These are phyloP conservation scores for Microtus montanus DNA, from an alignment of 2,113 vertebrate species.

Conservation along the genomic window DNA sequence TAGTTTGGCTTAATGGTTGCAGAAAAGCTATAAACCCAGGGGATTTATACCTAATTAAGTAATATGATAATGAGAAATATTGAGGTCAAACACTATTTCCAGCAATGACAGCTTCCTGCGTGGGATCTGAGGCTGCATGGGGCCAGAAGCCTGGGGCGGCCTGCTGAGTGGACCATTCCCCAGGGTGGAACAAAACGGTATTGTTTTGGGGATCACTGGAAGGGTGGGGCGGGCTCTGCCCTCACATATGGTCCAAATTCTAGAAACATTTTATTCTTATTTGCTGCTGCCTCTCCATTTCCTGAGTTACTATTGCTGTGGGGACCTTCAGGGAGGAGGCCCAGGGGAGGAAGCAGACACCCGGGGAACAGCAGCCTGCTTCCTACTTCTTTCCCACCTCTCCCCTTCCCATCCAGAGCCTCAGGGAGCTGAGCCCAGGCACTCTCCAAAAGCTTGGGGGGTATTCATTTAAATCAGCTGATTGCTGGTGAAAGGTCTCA, in stretches of 20 bases:
- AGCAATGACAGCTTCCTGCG: rapidly evolving
- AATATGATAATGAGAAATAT: neutral
- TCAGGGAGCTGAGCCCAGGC: rapidly evolving
- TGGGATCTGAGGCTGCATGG: neutral
- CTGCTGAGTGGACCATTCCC: neutral
- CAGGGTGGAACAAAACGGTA: rapidly evolving
- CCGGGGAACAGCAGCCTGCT: neutral
- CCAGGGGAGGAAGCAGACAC: neutral
- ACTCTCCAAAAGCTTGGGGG: neutral
- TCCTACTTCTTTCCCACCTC: rapidly evolving
- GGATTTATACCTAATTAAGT: constrained; percentile 19
- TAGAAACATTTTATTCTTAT: rapidly evolving
- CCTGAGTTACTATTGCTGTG: too few species aligned
- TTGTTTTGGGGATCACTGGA: rapidly evolving
- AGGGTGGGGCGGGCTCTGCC: neutral
- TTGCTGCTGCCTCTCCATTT: rapidly evolving
- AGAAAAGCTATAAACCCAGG: neutral
- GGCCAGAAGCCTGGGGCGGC: rapidly evolving
- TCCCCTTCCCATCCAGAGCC: neutral
- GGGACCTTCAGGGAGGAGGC: too few species aligned
- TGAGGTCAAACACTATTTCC: neutral
- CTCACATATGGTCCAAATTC: rapidly evolving
- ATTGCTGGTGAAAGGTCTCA: constrained; percentile 75
- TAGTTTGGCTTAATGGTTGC: neutral
- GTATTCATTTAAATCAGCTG: constrained; percentile 73